Conservation (phyloP, 1,140 invertebrate species). For the Colletes latitarsis region DNA sequence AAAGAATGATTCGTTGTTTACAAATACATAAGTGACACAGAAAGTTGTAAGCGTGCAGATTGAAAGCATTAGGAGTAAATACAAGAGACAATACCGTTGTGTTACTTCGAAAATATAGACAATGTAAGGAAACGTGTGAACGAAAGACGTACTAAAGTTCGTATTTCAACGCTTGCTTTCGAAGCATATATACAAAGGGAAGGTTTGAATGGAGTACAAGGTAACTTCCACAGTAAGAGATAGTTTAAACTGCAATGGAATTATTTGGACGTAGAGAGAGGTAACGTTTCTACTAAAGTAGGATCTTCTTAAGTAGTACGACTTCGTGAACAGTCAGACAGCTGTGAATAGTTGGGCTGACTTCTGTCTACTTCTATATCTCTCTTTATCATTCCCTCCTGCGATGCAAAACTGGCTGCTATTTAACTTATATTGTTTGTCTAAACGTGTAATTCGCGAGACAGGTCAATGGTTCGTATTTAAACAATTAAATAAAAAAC, state of each 20-base stretch:
- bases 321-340: conserved; percentile 14
- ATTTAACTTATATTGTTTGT: neutral
- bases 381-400: neutral
- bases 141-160: neutral
- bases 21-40: too few relatives aligned
- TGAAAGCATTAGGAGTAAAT: too few relatives aligned
- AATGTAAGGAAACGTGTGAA: neutral
- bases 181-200: neutral
- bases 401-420: neutral
- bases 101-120: neutral
- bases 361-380: conserved; percentile 11
- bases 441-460: neutral
- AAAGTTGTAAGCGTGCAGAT: too few relatives aligned
- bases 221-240: neutral
- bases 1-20: too few relatives aligned
- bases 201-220: neutral
- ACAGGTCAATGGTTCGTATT: neutral
- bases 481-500: too few relatives aligned
- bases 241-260: conserved; percentile 1
- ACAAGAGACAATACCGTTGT: too few relatives aligned
- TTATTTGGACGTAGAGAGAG: neutral
- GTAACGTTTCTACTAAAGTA: neutral
- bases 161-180: neutral
- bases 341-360: neutral
- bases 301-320: conserved; percentile 14